Evolutionary conservation across 2,888 invertebrate genomes (phyloP).

Genomic region (Caenorhabditis panamensis): DNA sequence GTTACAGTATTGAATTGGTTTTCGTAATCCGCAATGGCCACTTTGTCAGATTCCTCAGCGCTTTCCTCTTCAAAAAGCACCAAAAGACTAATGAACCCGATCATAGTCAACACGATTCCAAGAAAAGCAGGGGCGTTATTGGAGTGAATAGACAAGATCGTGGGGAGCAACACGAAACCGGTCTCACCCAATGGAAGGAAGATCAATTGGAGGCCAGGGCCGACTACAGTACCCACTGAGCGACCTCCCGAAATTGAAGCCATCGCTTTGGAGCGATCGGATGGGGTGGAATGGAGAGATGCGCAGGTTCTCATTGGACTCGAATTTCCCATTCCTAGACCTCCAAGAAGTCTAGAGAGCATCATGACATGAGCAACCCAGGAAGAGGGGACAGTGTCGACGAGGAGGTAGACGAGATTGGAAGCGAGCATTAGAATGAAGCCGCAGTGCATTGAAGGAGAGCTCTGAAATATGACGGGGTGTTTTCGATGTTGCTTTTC

Average conservation of each 20-base stretch:
- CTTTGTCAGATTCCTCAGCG: conserved; percentile 33
- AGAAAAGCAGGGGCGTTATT: conserved; percentile 55
- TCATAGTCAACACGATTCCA: conserved; percentile 38
- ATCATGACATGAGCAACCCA: conserved; percentile 51
- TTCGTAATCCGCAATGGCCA: conserved; percentile 36
- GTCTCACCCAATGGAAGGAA: conserved; percentile 49
- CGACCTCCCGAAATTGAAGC: conserved; percentile 56
- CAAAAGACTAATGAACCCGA: conserved; percentile 37
- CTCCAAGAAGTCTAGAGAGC: conserved; percentile 50
- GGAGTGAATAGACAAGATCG: conserved; percentile 34
- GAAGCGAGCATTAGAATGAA: conserved; percentile 56
- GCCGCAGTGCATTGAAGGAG: conserved; percentile 52
- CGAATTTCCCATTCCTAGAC: conserved; percentile 58
- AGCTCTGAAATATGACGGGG: conserved; percentile 26
- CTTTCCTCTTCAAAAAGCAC: conserved; percentile 42
- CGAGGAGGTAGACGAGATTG: conserved; percentile 52
- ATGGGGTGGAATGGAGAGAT: conserved; percentile 41
- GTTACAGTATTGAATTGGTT: conserved; percentile 27
- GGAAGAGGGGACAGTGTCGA: conserved; percentile 36
- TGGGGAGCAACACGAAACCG: conserved; percentile 37
- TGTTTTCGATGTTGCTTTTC: neutral
- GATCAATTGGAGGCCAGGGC: conserved; percentile 50
- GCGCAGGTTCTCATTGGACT: conserved; percentile 55
- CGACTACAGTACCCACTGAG: conserved; percentile 53
- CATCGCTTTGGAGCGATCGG: conserved; percentile 54